Evolutionary conservation across 2,888 invertebrate species (phyloP).

Genomic region (Parasteatoda lunata): DNA sequence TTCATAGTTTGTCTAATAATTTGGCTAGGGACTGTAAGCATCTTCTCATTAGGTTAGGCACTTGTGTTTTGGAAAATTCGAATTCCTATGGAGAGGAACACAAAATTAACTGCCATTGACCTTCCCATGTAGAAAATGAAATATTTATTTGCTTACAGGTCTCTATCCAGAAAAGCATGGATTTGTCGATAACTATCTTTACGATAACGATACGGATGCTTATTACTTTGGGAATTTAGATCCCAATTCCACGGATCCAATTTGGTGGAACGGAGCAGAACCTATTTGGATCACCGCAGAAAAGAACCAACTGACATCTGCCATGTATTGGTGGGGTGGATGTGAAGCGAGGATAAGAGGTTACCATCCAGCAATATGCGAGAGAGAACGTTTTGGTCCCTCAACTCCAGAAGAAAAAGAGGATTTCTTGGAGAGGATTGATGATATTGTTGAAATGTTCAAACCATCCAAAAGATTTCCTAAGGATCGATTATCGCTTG

Average conservation of each 20-base stretch:
- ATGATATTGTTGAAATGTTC: slow-evolving; percentile 50
- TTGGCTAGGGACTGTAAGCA: no score
- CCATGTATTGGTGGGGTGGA: slow-evolving; percentile 71
- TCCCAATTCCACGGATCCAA: slow-evolving; percentile 60
- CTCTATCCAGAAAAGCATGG: slow-evolving; percentile 74
- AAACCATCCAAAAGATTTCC: slow-evolving; percentile 21
- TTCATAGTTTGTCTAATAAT: no score
- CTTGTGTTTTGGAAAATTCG: no score
- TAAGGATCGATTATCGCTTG: slow-evolving; percentile 70
- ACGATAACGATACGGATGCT: slow-evolving; percentile 72
- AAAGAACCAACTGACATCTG: slow-evolving; percentile 63
- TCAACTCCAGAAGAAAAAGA: slow-evolving; percentile 7
- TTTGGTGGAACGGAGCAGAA: slow-evolving; percentile 70
- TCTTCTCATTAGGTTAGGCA: no score
- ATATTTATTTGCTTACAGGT: slow-evolving; percentile 31
- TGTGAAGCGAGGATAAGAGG: slow-evolving; percentile 69
- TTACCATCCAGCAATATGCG: slow-evolving; percentile 55
- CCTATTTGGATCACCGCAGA: slow-evolving; percentile 70
- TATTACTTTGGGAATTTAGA: slow-evolving; percentile 56
- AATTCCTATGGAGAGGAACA: not conserved
- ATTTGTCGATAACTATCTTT: slow-evolving; percentile 74
- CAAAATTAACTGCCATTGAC: not conserved
- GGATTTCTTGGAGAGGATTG: slow-evolving; percentile 46
- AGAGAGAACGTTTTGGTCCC: slow-evolving; percentile 35
- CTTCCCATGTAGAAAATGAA: not conserved